Evolutionary conservation across 1,140 invertebrate species (phyloP).

Genomic region (Drosophila mauritiana): DNA sequence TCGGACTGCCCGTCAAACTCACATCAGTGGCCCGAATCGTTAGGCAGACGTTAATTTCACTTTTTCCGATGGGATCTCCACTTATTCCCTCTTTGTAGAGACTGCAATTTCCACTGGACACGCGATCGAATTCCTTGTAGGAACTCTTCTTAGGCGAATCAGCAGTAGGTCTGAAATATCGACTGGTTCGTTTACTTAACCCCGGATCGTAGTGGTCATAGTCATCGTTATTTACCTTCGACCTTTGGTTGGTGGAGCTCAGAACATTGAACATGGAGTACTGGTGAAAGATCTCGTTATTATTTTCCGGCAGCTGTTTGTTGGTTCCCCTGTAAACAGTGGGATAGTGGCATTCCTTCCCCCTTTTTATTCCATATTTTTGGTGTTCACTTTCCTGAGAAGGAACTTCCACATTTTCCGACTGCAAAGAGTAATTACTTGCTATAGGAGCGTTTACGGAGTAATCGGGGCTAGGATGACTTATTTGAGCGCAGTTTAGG

Average conservation of each 20-base stretch:
- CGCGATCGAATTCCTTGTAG: not conserved
- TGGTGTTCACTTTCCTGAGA: not conserved
- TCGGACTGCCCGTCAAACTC: not conserved
- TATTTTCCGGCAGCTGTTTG: not conserved
- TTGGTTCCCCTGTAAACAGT: conserved; percentile 23
- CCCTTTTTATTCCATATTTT: not conserved
- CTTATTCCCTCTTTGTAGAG: not conserved
- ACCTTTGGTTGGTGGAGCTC: not conserved
- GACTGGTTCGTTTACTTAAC: conserved; percentile 13
- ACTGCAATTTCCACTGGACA: conserved; percentile 25
- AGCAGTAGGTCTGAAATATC: not conserved
- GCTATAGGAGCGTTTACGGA: not conserved
- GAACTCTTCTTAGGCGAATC: not conserved
- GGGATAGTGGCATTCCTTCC: conserved; percentile 19
- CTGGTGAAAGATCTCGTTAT: not conserved
- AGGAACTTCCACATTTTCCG: not conserved
- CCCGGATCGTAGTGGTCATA: not conserved
- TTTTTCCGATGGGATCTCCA: not conserved
- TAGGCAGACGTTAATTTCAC: conserved; percentile 37
- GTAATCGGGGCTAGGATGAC: not conserved
- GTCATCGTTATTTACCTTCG: conserved; percentile 35
- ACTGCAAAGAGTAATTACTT: not conserved
- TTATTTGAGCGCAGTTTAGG: not conserved
- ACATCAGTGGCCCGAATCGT: conserved; percentile 10
- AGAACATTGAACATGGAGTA: conserved; percentile 3